phyloP scores from a whole-genome alignment of 1,140 invertebrate species.

The Zaprionus taronus region DNA sequence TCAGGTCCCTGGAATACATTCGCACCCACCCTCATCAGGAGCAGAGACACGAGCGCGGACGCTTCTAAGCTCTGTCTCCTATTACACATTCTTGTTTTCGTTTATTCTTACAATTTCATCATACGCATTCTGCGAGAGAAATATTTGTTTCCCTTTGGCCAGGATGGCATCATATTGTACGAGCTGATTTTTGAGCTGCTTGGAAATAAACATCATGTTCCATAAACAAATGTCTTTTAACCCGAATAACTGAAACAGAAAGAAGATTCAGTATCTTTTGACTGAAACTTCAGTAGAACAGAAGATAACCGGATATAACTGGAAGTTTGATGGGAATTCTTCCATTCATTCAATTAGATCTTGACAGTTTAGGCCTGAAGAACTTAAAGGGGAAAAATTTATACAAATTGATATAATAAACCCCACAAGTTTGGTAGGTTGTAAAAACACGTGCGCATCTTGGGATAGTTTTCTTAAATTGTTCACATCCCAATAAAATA shows the following conservation, averaged over 20 bases:
- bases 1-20: conserved; percentile 87
- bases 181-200: conserved; percentile 39
- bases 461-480: not conserved
- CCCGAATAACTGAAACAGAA: not conserved
- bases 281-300: not conserved
- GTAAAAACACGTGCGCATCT: not conserved
- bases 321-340: not conserved
- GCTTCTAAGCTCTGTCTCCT: conserved; percentile 44
- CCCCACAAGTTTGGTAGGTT: not conserved
- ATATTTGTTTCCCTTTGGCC: not conserved
- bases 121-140: conserved; percentile 7
- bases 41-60: conserved; percentile 54
- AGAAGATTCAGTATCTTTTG: not conserved
- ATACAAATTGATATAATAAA: not conserved
- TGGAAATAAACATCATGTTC: conserved; percentile 28
- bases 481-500: conserved; percentile 7
- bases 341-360: not conserved
- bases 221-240: not conserved
- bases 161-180: conserved; percentile 12
- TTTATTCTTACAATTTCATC: conserved; percentile 17
- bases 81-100: not conserved
- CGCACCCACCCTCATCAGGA: conserved; percentile 85
- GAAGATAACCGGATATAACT: not conserved
- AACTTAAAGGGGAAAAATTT: not conserved
- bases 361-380: not conserved